Base-by-base conservation (phyloP, 2,888 invertebrate genomes). In the Andrena bucephala region DNA sequence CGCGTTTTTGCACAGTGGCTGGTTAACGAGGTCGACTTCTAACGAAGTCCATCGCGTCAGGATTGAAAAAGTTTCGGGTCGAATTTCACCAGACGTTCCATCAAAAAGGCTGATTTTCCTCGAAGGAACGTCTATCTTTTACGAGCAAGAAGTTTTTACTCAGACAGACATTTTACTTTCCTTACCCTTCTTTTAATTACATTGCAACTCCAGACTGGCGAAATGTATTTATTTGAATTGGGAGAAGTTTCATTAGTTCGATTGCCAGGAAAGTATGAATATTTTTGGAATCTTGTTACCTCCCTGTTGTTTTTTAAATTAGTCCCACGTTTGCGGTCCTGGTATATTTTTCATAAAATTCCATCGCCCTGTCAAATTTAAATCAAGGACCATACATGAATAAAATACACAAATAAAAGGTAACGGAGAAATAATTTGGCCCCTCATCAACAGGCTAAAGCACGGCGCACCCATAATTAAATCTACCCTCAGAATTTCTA, bases 61-160 rank as follows among this genome's bases (percentile, higher is more conserved):
- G 29, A 62, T 60, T 57, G 66, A 27, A 13, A 31, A 60, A 70
- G 81, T 79, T 71, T 57, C 42, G 16, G 13, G 81, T 72, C 31
- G 67, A 72, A 42, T 68, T 54, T 48, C 33, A 27, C 24, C 2
- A 52, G 8, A 5, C n/a, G 60, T 10, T 20, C 29, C 54, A 24
- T 36, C 29, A 52, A 70, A 70, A 54, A 24, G 36, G 70, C n/a
- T 68, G 72, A 81, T 80, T 68, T 57, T 16, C 13, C n/a, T 8
- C 7, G 8, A 1, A 13, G 50, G 16, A 24, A 10, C 24, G 0
- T 10, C 29, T 27, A 13, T 6, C 10, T n/a, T 27, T 20, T 3
- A 48, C 1, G 36, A 7, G 33, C 20, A 27, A 24, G 10, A 10
- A 65, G n/a, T 33, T 52, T 7, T 52, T 50, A 7, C 20, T n/a